These are phyloP conservation scores for Parochlus steinenii DNA, from an alignment of 2,888 invertebrate genomes.

Conservation along the genomic window DNA sequence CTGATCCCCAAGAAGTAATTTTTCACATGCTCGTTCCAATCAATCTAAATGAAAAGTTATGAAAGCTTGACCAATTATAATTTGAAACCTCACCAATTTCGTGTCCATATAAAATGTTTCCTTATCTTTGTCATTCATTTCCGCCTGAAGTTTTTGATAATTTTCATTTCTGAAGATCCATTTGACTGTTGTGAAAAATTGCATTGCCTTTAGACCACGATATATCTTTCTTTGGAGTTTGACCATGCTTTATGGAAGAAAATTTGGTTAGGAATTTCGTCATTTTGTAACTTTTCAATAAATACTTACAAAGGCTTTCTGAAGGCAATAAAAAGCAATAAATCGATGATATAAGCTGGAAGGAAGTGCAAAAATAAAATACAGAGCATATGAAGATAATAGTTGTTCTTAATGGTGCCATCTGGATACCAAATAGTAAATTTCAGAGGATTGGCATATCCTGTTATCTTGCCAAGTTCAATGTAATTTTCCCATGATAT, in stretches of 20 bases:
- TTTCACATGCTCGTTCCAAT: conserved; percentile 48
- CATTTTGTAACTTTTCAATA: conserved; percentile 3
- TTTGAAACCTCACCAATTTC: conserved; percentile 3
- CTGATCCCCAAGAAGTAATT: conserved; percentile 69
- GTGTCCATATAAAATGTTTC: conserved; percentile 44
- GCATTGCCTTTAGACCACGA: conserved; percentile 42
- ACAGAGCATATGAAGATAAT: conserved; percentile 43
- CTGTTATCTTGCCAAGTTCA: too few relatives aligned
- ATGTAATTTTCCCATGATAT: too few relatives aligned
- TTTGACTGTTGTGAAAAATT: conserved; percentile 59
- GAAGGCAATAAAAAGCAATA: conserved; percentile 45
- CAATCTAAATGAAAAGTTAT: too few relatives aligned
- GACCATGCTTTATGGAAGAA: conserved; percentile 34
- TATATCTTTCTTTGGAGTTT: conserved; percentile 39
- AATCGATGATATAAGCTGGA: conserved; percentile 63
- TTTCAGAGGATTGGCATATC: too few relatives aligned
- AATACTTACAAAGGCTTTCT: conserved; percentile 62
- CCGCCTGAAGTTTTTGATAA: conserved; percentile 34
- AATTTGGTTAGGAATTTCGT: not conserved
- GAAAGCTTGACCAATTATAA: conserved; percentile 1
- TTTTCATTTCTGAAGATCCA: conserved; percentile 62
- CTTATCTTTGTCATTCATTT: conserved; percentile 37
- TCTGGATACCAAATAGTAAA: conserved; percentile 65
- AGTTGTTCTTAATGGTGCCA: conserved; percentile 52
- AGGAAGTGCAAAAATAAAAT: conserved; percentile 55